Conservation (phyloP, 2,888 invertebrate genomes). For the Desoria tigrina region DNA sequence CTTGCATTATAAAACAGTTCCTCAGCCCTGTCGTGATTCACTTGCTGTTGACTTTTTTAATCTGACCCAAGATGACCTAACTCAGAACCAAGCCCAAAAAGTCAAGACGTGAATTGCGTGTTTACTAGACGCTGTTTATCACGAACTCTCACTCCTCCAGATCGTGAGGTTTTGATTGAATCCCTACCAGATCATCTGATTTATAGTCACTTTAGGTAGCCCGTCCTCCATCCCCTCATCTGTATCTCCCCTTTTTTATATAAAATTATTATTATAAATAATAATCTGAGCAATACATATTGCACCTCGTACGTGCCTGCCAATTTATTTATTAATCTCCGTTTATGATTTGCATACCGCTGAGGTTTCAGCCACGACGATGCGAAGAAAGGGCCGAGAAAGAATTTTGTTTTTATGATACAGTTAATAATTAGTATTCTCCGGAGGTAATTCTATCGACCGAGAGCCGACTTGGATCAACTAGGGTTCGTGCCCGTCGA, state of each 20-base stretch:
- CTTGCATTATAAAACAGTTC: neutral
- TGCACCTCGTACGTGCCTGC: conserved; percentile 20
- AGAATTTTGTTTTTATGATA: conserved; percentile 6
- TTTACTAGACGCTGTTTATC: conserved; percentile 33
- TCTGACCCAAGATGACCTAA: conserved; percentile 41
- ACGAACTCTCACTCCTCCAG: conserved; percentile 49
- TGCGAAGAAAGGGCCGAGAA: too few species aligned
- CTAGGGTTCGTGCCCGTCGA: conserved; percentile 15
- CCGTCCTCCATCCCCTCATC: conserved; percentile 32
- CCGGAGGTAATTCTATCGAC: conserved; percentile 21
- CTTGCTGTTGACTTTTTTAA: conserved; percentile 11
- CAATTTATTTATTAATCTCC: conserved; percentile 34
- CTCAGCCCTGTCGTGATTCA: neutral
- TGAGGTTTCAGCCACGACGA: neutral
- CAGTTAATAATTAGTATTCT: conserved; percentile 26
- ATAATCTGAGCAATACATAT: conserved; percentile 14
- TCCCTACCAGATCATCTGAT: conserved; percentile 49
- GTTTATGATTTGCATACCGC: conserved; percentile 12
- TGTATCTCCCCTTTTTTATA: conserved; percentile 9
- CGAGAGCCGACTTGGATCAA: conserved; percentile 12
- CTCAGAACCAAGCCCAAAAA: conserved; percentile 32
- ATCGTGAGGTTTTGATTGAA: conserved; percentile 51
- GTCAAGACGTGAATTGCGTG: conserved; percentile 41
- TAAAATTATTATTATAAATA: conserved; percentile 14
- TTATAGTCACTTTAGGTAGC: conserved; percentile 46